Evolutionary conservation across 2,888 invertebrate genomes (phyloP), one percentile per base, ranked within the genome.

Genomic region (Tachina lurida): DNA sequence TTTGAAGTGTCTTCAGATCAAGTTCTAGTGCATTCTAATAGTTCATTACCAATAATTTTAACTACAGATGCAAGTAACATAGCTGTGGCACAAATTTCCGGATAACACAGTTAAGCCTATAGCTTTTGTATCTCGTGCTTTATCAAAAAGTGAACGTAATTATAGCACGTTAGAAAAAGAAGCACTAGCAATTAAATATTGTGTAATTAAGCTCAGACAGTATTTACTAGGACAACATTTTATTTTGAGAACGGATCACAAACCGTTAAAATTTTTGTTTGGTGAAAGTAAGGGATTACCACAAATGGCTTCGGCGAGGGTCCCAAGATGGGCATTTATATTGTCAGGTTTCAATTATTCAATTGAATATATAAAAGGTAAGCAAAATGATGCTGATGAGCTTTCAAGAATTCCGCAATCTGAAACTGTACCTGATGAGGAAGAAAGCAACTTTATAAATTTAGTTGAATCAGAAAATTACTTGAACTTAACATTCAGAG

Each of bases 91-190:
- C 62, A 77, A 54, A 43, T 68, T 78, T 31, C 31, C 31, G 7
- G 10, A 45, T 8, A 63, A 63, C 9, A 3, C 17, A 1, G 67
- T 77, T 19, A 84, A 76, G 19, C 88, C 82, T 19, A 78, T 88
- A 17, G 87, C 86, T 8, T 86, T 87, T 68, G 75, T 87, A 2
- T 88, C 87, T 22, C 52, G 86, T 17, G 54, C 76, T 10, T 56
- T 88, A 15, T 43, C 79, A 1, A 83, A 76, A 22, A 47, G 71
- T 1, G 87, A 87, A 54, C 52, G 13, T 49, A 86, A 87, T 68
- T 88, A 87, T 31, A 81, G 77, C 2, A 83, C 83, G 15, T 17
- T 84, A 10, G 79, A 88, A 10, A 87, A 87, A 70, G 70, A 86
- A 58, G 76, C 67, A 8, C 52, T 84, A 1, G 86, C 79, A n/a